Percentiles rank a stretch among this genome's conserved stretches.
Conservation (phyloP, 2,797 vertebrate species). For the Prunella strophiata region DNA sequence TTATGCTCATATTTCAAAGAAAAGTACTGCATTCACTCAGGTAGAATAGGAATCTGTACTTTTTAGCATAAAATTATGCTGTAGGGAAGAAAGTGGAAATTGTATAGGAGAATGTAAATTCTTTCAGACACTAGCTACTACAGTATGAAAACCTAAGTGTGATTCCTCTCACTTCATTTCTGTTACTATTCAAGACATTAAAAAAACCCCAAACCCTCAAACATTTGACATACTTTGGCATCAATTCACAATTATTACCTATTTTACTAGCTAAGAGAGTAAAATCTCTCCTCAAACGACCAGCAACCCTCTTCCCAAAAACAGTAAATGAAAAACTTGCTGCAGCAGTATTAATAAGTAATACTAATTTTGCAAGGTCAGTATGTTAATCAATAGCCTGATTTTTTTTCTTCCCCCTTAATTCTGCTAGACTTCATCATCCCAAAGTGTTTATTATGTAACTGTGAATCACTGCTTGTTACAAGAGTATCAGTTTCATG, state of each 20-base stretch:
- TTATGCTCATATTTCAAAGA: neutral
- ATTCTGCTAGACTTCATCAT: neutral
- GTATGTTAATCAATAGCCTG: neutral
- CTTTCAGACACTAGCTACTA: neutral
- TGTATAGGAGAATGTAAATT: neutral
- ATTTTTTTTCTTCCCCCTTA: neutral
- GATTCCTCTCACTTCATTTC: neutral
- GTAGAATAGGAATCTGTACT: neutral
- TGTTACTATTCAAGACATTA: neutral
- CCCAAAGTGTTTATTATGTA: neutral
- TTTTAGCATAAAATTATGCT: neutral
- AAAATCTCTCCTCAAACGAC: neutral
- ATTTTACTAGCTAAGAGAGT: neutral
- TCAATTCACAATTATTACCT: neutral
- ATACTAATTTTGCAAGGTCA: neutral
- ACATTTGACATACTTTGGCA: neutral
- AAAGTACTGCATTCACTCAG: neutral
- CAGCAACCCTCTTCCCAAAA: neutral
- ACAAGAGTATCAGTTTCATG: neutral
- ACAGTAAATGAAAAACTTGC: neutral
- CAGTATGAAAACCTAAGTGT: neutral
- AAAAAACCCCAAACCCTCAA: fast-evolving
- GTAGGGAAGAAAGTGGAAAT: neutral
- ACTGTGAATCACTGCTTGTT: neutral
- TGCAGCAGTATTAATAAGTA: neutral